Percentiles rank a stretch among this genome's conserved stretches.
Conservation (phyloP, 1,140 invertebrate species). For the Caerostris darwini region DNA sequence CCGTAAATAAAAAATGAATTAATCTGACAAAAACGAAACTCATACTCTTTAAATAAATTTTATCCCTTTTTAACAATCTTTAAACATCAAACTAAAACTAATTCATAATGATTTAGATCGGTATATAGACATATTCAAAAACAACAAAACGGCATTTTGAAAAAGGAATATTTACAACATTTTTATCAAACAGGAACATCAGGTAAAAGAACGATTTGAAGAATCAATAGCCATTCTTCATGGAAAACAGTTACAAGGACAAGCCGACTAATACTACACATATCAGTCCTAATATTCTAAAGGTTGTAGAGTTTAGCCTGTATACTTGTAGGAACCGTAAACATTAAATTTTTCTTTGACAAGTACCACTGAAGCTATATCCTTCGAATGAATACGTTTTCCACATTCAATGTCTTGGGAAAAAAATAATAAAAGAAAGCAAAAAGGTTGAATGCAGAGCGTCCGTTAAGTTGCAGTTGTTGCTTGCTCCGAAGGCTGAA, state of each 20-base stretch:
- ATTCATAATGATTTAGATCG: no score
- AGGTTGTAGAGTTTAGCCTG: not conserved
- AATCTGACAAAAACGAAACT: no score
- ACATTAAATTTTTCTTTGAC: not conserved
- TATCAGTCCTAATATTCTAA: not conserved
- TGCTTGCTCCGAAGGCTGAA: not conserved
- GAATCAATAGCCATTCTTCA: not conserved
- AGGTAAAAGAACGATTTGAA: not conserved
- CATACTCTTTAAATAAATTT: no score
- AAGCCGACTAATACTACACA: not conserved
- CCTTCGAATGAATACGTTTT: slow-evolving; percentile 13
- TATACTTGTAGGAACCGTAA: not conserved
- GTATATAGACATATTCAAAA: no score
- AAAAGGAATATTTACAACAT: no score
- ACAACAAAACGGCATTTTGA: no score
- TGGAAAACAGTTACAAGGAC: not conserved
- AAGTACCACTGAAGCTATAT: not conserved
- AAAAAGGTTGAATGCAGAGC: not conserved
- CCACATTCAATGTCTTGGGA: not conserved
- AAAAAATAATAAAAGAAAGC: not conserved
- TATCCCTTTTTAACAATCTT: no score
- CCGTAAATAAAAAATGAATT: no score
- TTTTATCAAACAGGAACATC: not conserved
- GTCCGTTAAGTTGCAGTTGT: not conserved
- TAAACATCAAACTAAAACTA: no score